Base-by-base conservation (phyloP, 1,140 invertebrate genomes). In the Daktulosphaira vitifoliae region DNA sequence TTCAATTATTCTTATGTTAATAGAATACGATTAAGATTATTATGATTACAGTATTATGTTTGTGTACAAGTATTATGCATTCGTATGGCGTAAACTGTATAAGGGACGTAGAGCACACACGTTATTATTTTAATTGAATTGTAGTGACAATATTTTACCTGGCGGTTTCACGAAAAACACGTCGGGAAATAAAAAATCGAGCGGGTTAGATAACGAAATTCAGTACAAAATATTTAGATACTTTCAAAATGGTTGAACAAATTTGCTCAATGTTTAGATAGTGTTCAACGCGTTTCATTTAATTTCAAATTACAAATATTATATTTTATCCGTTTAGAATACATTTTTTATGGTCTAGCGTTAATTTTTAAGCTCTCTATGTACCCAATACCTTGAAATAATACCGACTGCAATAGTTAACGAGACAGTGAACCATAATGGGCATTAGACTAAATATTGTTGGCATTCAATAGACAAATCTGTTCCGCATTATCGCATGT, bases 31-130 rank as follows among this genome's bases (percentile, higher is more conserved):
- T 62, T 62, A 46, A 62, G 54, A 46, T 62, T 62, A 56, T 56
- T 56, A 42, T 44, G 53, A 46, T 46, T 62, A 62, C 54, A 62
- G 54, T 62, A 62, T 62, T 62, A 62, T 46, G 42, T n/a, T n/a
- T 56, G 25, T 39, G 38, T 54, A 23, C 39, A 39, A 38, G 37
- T 54, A 39, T 22, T 54, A 20, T 15, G 13, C 39, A 56, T 56
- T 56, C 38, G 37, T 59, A 54, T 39, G 29, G 29, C 29, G 29
- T 33, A 33, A 33, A 59, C 26, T 15, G 16, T 54, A 54, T 38
- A 54, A 39, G 37, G 11, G 22, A 42, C 6, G 22, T 46, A 59
- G 39, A 29, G 39, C 39, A 29, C 54, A 26, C 54, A 46, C 54
- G 37, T 42, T 59, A 42, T 59, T 59, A 18, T 59, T 6, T 33